A percentile compares a stretch with the other conserved stretches of the same genome.
Conservation (phyloP, 2,888 invertebrate genomes). For the Netelia inedita region DNA sequence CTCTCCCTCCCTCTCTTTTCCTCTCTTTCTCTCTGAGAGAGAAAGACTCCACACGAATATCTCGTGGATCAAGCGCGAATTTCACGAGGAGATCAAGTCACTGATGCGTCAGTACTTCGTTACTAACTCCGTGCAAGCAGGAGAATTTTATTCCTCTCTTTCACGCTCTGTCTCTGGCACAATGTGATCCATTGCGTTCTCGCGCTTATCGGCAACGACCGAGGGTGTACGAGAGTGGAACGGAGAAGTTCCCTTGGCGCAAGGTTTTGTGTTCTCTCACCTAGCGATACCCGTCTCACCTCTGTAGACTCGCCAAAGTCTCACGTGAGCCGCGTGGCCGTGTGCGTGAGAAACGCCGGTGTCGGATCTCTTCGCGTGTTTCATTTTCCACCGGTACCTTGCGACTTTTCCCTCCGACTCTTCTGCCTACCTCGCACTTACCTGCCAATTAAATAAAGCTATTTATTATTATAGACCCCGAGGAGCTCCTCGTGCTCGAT, state of each 20-base stretch:
- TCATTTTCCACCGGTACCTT: constrained; percentile 25
- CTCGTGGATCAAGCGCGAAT: constrained; percentile 18
- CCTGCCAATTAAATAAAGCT: constrained; percentile 41
- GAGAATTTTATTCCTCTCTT: constrained; percentile 45
- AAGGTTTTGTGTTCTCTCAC: not conserved
- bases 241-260: constrained; percentile 44
- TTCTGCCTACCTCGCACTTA: constrained; percentile 1
- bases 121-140: not conserved
- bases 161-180: constrained; percentile 56
- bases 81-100: constrained; percentile 39
- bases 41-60: not conserved
- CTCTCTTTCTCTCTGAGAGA: not conserved
- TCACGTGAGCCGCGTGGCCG: not conserved
- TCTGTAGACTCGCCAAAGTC: not conserved
- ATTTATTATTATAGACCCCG: not conserved
- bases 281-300: not conserved
- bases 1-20: not conserved
- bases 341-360: constrained; percentile 41
- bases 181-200: constrained; percentile 45
- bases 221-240: constrained; percentile 60
- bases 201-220: constrained; percentile 34
- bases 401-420: constrained; percentile 16
- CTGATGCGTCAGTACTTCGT: constrained; percentile 22
- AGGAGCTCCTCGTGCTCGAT: too few relatives aligned
- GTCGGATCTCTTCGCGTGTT: constrained; percentile 38